Base-by-base conservation (phyloP, 2,888 invertebrate genomes). In the Agriopis leucophaearia region DNA sequence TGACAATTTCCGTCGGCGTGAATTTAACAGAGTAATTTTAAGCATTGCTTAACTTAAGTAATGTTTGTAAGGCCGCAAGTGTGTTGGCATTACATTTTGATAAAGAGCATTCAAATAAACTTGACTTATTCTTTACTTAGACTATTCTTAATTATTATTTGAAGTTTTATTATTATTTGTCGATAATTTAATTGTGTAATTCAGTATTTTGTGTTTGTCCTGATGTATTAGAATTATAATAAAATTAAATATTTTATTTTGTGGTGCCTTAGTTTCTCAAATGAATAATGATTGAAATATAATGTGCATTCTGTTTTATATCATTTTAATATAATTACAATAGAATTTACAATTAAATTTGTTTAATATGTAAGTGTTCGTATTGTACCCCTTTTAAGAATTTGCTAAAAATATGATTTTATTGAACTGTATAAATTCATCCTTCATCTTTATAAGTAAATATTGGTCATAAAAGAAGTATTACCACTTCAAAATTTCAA, bases 201-300 rank as follows among this genome's bases (percentile, higher is more conserved):
- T 81, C 88, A 92, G 89, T 92, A 91, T 91, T 84, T 88, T 88
- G 83, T 88, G 83, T 89, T 85, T 87, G 83, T 86, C 82, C 81
- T 56, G 57, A 69, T 84, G 82, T 88, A 82, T 86, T 84, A 85
- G 65, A 73, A 69, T 83, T 55, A 27, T 18, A 81, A 82, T 81
- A 69, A 76, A 85, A 80, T 86, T 83, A 82, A 84, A 77, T 85
- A 79, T 84, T 83, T 81, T 89, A 74, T 86, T 88, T 88, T 88
- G 88, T 92, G 92, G 92, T 92, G 92, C 94, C 90, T 90, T 89
- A 87, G 86, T 91, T 89, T 87, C 81, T 84, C 82, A 77, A 81
- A 83, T 85, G 75, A 77, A 68, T 73, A 61, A 65, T 51, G 18
- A 68, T 64, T 67, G 60, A 68, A 57, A 54, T 64, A 56, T 52